These are phyloP conservation scores for Leguminivora glycinivorella DNA, from an alignment of 1,140 invertebrate species.

Conservation along the genomic window DNA sequence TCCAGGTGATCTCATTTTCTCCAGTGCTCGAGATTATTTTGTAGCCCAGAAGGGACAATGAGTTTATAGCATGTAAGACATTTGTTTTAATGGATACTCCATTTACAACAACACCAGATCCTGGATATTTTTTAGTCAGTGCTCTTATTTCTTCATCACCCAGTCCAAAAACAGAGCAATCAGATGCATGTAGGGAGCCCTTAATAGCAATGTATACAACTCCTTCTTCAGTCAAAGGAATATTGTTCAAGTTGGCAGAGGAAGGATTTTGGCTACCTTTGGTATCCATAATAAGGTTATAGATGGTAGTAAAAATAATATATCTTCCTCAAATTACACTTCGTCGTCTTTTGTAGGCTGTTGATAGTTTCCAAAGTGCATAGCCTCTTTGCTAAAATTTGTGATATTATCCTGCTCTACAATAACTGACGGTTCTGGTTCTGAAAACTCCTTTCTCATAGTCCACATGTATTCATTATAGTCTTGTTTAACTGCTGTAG, in stretches of 20 bases:
- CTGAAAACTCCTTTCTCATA: constrained; percentile 92
- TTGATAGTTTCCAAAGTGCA: constrained; percentile 66
- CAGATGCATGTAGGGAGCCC: constrained; percentile 85
- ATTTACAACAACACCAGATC: constrained; percentile 82
- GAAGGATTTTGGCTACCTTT: constrained; percentile 61
- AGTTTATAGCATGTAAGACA: constrained; percentile 82
- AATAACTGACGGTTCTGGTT: constrained; percentile 85
- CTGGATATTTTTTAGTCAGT: constrained; percentile 83
- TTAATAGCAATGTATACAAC: constrained; percentile 87
- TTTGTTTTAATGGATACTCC: constrained; percentile 84
- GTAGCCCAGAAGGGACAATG: constrained; percentile 87
- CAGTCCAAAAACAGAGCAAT: constrained; percentile 87
- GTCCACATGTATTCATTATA: constrained; percentile 96
- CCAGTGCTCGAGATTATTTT: constrained; percentile 87
- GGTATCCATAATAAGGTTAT: constrained; percentile 61
- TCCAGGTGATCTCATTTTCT: constrained; percentile 90
- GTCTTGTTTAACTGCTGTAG: constrained; percentile 90
- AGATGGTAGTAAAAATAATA: constrained; percentile 36
- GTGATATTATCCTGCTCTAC: constrained; percentile 81
- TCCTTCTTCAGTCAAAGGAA: constrained; percentile 72
- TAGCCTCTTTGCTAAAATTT: constrained; percentile 80
- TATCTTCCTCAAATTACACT: constrained; percentile 52
- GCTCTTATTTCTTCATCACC: constrained; percentile 83
- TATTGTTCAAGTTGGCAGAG: constrained; percentile 53
- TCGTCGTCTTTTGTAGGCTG: constrained; percentile 72